A percentile compares a stretch with the other conserved stretches of the same genome.
Conservation (phyloP, 2,113 vertebrate genomes). For the Melanerpes aurifrons region DNA sequence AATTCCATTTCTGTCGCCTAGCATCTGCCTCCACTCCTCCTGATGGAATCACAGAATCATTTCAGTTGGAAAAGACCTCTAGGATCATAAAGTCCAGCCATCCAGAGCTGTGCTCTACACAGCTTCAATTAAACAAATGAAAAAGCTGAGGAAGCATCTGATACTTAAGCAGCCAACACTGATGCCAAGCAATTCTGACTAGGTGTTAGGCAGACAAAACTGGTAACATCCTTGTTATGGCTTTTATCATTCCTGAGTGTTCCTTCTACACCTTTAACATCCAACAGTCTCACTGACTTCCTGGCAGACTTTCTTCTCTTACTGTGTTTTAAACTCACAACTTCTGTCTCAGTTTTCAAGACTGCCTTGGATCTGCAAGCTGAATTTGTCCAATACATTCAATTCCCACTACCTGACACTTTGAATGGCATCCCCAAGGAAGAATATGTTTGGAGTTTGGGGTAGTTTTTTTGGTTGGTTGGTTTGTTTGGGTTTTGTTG, state of each 20-base stretch:
- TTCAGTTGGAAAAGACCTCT: no score
- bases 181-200: background rate
- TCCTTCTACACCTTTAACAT: background rate
- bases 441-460: background rate
- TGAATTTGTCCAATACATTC: background rate
- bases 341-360: background rate
- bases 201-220: background rate
- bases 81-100: no score
- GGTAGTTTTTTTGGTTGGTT: no score
- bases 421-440: background rate
- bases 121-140: background rate
- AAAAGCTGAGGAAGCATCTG: background rate
- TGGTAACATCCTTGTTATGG: background rate
- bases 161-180: background rate
- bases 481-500: background rate
- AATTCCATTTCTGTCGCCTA: background rate
- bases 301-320: background rate
- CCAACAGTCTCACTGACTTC: background rate
- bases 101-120: background rate
- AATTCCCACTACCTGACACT: background rate
- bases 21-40: no score
- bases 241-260: background rate
- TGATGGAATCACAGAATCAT: no score
- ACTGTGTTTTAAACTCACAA: background rate
- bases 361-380: background rate